A percentile compares a stretch with the other conserved stretches of the same genome.
Conservation (phyloP, 2,888 invertebrate species). For the Dynastes grantii region DNA sequence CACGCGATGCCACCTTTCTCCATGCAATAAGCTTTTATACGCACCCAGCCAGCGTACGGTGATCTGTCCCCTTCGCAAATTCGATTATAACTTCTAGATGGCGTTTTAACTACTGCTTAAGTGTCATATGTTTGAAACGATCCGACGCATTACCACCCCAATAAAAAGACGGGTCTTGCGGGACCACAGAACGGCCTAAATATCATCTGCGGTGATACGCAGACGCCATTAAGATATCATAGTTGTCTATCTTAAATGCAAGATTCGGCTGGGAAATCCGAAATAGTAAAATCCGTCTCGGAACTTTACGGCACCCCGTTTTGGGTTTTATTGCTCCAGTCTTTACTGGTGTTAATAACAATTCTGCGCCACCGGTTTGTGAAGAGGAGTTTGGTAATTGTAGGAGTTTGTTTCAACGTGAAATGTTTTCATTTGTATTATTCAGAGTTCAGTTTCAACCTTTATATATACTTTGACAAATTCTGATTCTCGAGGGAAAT, state of each 20-base stretch:
- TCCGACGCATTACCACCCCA: neutral
- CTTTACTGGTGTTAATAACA: no score
- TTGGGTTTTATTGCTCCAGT: slow-evolving; percentile 13
- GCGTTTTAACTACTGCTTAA: slow-evolving; percentile 34
- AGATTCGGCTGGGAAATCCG: slow-evolving; percentile 19
- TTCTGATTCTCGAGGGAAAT: no score
- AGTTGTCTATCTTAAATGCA: neutral
- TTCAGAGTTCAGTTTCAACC: no score
- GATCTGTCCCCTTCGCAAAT: slow-evolving; percentile 5
- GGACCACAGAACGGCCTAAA: neutral
- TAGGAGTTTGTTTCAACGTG: no score
- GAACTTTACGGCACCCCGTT: slow-evolving; percentile 6
- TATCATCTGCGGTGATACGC: slow-evolving; percentile 4
- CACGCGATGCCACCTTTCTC: slow-evolving; percentile 13
- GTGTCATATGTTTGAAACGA: slow-evolving; percentile 33
- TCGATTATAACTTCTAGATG: slow-evolving; percentile 41
- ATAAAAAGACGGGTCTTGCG: slow-evolving; percentile 19
- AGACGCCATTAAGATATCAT: slow-evolving; percentile 28
- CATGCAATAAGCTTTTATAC: slow-evolving; percentile 29
- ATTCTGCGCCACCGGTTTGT: no score
- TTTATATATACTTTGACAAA: no score
- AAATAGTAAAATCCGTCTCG: slow-evolving; percentile 22
- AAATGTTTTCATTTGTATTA: no score
- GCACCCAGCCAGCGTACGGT: neutral
- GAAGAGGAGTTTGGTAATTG: no score